Conservation (phyloP, 2,797 vertebrate species). For the Eurystomus glaucurus region DNA sequence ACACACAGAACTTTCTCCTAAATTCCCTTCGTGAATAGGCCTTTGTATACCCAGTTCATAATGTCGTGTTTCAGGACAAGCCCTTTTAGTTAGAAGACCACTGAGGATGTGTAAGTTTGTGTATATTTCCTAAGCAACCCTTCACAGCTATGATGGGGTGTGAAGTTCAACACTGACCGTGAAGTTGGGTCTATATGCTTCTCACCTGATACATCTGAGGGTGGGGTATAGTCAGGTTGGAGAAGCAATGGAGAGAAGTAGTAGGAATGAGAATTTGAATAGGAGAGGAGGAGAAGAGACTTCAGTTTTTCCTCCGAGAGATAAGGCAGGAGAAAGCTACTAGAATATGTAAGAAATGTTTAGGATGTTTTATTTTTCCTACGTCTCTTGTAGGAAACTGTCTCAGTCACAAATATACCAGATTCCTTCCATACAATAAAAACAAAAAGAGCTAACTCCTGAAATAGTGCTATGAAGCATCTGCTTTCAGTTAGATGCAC, state of each 20-base stretch:
- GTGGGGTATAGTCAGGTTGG: not conserved
- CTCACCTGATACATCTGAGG: not conserved
- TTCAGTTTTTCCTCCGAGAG: not conserved
- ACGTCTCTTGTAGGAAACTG: not conserved
- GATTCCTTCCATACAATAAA: slow-evolving; percentile 10
- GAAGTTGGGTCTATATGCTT: not conserved
- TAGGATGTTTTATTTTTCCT: not conserved
- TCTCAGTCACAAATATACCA: not conserved
- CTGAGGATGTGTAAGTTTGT: not conserved
- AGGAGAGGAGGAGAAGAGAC: not conserved
- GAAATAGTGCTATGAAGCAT: slow-evolving; percentile 18
- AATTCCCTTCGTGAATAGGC: not conserved
- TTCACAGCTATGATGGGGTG: rapidly evolving
- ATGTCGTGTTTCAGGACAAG: not conserved
- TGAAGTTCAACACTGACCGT: not conserved
- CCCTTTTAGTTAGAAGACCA: not conserved
- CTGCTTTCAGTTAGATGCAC: slow-evolving; percentile 42
- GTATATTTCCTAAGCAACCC: not conserved
- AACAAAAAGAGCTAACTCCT: not conserved
- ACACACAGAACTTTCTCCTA: not conserved
- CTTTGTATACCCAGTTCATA: not conserved
- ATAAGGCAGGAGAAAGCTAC: not conserved
- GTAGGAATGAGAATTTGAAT: not conserved
- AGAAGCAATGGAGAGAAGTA: not conserved
- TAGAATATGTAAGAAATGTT: not conserved